Base-by-base conservation (phyloP, 2,797 vertebrate genomes). In the Enteromius argenteus region DNA sequence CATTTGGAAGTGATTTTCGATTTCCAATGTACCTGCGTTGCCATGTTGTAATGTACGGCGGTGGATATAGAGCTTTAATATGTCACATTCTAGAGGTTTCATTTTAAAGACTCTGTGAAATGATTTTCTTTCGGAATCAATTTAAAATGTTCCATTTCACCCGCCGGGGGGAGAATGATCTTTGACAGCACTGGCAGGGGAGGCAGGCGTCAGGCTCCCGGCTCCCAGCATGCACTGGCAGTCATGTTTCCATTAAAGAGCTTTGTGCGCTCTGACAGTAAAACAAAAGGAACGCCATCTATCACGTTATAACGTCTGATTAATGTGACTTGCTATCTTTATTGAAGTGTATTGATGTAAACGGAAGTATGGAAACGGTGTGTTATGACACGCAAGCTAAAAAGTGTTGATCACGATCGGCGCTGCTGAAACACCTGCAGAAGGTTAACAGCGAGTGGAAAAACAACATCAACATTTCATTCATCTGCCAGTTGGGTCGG, bases 381-480 rank as follows among this genome's bases (percentile, higher is more conserved):
- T 32, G 35, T 75, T 75, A 76, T 39, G 74, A 76, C 53, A 7
- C 2, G 42, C 64, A 19, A 71, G 27, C 58, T 73, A 60, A 72
- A 75, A 71, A 64, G 73, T 46, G 81, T 58, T 80, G 81, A 81
- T 60, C 75, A 82, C 81, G 69, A 85, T 49, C 42, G 80, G 81
- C 60, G 19, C 58, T n/a, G 46, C 81, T 11, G 68, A 68, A 86
- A 89, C 88, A 89, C 88, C 86, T 89, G 88, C 88, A 87, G 86
- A 77, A 85, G 81, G 77, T 84, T 85, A 84, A 81, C 62, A 64
- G 73, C 74, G 62, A 85, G 68, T 49, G 67, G 69, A 84, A 80
- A 84, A 85, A 83, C 72, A 86, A 85, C 85, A 79, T 84, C 84
- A 75, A 51, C 78, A 79, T 74, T 86, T 86, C 81, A 87, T 84